A percentile compares a stretch with the other conserved stretches of the same genome.
These are phyloP conservation scores for Bactericera cockerelli DNA, from an alignment of 1,140 invertebrate genomes.

Conservation along the genomic window DNA sequence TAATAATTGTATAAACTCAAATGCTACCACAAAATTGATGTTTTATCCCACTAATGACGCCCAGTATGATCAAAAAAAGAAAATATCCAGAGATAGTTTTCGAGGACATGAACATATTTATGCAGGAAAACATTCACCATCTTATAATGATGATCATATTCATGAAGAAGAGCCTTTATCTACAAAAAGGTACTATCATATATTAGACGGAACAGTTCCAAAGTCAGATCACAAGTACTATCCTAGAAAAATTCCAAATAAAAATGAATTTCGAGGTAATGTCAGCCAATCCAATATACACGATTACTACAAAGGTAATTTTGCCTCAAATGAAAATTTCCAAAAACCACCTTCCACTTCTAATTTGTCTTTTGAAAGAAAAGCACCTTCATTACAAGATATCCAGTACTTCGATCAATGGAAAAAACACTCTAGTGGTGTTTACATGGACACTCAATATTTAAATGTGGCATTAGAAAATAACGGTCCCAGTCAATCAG, in stretches of 20 bases:
- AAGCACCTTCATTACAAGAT: slow-evolving; percentile 2
- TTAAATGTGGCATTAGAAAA: not conserved
- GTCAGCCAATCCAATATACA: not conserved
- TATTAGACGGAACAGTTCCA: not conserved
- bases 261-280: not conserved
- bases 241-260: slow-evolving; percentile 3
- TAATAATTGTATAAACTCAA: not conserved
- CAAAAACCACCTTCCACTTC: not conserved
- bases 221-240: not conserved
- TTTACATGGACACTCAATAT: not conserved
- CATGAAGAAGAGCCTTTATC: not conserved
- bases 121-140: not conserved
- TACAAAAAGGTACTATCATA: not conserved
- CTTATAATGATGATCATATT: not conserved
- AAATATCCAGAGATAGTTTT: not conserved
- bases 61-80: not conserved
- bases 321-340: slow-evolving; percentile 3
- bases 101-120: not conserved
- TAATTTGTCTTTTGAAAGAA: not conserved
- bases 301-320: not conserved
- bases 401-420: not conserved
- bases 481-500: not conserved
- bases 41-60: not conserved
- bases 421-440: not conserved
- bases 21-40: not conserved